These are phyloP conservation scores for Pemphredon lugubris DNA, from an alignment of 2,888 invertebrate species.

Conservation along the genomic window DNA sequence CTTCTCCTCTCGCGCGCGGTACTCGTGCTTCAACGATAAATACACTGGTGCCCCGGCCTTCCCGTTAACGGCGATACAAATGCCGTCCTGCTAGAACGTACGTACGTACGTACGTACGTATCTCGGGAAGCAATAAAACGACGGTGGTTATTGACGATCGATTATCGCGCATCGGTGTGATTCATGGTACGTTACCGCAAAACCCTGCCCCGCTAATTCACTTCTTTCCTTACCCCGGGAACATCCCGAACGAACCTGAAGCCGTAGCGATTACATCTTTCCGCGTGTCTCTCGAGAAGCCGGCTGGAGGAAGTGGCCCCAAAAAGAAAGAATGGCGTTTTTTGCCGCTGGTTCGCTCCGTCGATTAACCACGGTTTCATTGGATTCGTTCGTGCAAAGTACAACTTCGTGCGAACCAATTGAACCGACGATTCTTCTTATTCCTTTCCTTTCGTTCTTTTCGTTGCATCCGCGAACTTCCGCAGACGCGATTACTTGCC, in stretches of 20 bases:
- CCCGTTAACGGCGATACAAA: too few species aligned
- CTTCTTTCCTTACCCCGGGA: background rate
- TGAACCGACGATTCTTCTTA: too few species aligned
- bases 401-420: too few species aligned
- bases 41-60: background rate
- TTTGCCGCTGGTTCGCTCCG: too few species aligned
- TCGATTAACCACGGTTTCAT: too few species aligned
- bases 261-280: background rate
- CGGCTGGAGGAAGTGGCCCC: too few species aligned
- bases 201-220: background rate
- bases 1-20: constrained; percentile 1
- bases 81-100: background rate
- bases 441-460: too few species aligned
- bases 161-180: constrained; percentile 33
- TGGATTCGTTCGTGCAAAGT: too few species aligned
- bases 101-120: background rate
- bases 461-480: too few species aligned
- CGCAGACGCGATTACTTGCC: too few species aligned
- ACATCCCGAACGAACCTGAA: background rate
- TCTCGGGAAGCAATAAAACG: constrained; percentile 22
- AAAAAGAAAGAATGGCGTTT: too few species aligned
- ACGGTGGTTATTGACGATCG: constrained; percentile 32
- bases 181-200: constrained; percentile 26
- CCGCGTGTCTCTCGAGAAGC: background rate
- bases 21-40: constrained; percentile 13